Conservation (phyloP, 2,888 invertebrate genomes). For the Drosophila pegasa region DNA sequence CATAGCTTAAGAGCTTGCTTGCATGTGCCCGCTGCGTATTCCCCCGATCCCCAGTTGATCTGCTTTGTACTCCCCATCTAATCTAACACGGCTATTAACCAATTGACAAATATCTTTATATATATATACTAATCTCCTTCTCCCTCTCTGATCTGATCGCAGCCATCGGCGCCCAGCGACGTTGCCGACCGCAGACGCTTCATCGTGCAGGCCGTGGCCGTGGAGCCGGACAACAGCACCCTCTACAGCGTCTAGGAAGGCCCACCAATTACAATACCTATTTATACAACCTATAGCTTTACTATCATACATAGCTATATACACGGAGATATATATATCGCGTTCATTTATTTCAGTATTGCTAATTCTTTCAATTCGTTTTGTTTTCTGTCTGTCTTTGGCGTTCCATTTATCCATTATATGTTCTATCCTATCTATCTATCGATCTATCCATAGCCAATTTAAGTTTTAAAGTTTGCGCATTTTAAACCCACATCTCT, state of each 20-base stretch:
- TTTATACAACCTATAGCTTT: slow-evolving; percentile 53
- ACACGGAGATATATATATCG: neutral
- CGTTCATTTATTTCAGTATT: slow-evolving; percentile 29
- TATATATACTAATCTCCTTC: neutral
- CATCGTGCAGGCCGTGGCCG: slow-evolving; percentile 82
- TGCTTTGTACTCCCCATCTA: neutral
- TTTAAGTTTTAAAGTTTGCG: slow-evolving; percentile 23
- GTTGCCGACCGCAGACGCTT: slow-evolving; percentile 79
- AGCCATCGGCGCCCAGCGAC: slow-evolving; percentile 53
- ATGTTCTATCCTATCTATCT: neutral
- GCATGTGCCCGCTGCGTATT: slow-evolving; percentile 32
- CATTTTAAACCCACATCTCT: slow-evolving; percentile 26
- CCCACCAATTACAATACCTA: slow-evolving; percentile 16
- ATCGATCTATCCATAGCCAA: neutral
- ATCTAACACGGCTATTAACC: slow-evolving; percentile 16
- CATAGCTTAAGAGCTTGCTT: neutral
- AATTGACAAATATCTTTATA: neutral
- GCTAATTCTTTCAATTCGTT: neutral
- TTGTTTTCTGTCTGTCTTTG: neutral
- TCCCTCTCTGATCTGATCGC: neutral
- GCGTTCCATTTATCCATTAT: slow-evolving; percentile 11
- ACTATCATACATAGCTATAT: slow-evolving; percentile 19
- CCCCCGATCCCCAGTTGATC: neutral
- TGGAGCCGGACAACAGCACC: slow-evolving; percentile 82
- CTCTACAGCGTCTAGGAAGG: slow-evolving; percentile 62